A percentile compares a stretch with the other conserved stretches of the same genome.
Evolutionary conservation across 2,888 invertebrate genomes (phyloP).

Genomic region (Amitus sp.): DNA sequence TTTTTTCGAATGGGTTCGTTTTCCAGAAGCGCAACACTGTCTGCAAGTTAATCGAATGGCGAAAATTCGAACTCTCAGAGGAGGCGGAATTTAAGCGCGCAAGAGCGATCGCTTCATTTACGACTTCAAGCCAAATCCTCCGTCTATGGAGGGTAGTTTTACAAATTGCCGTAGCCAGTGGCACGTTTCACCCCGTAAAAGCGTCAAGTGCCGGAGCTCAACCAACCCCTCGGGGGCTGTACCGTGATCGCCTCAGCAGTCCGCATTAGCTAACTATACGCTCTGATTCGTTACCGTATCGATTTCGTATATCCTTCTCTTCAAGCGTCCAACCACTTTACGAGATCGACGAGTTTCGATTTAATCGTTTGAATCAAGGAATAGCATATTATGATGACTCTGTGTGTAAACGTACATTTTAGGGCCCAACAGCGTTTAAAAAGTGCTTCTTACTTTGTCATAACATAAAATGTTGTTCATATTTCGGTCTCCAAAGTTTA

Average conservation of each 20-base stretch:
- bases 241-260: conserved; percentile 51
- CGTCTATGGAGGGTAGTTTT: conserved; percentile 33
- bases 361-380: too few species aligned
- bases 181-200: conserved; percentile 45
- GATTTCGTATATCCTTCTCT: too few species aligned
- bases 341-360: too few species aligned
- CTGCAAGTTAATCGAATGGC: background rate
- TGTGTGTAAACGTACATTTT: too few species aligned
- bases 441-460: too few species aligned
- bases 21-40: background rate
- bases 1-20: too few species aligned
- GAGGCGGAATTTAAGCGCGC: conserved; percentile 2
- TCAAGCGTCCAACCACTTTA: too few species aligned
- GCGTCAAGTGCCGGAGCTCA: conserved; percentile 42
- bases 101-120: conserved; percentile 13
- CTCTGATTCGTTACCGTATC: conserved; percentile 59
- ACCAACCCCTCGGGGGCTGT: conserved; percentile 55
- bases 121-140: conserved; percentile 18
- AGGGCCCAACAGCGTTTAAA: too few species aligned
- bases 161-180: conserved; percentile 44
- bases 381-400: too few species aligned
- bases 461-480: too few species aligned
- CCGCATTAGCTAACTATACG: conserved; percentile 61
- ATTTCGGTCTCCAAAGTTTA: too few species aligned
- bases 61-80: background rate